Percentiles rank a stretch among this genome's conserved stretches.
These are phyloP conservation scores for Aethes cnicana DNA, from an alignment of 2,888 invertebrate species.

Conservation along the genomic window DNA sequence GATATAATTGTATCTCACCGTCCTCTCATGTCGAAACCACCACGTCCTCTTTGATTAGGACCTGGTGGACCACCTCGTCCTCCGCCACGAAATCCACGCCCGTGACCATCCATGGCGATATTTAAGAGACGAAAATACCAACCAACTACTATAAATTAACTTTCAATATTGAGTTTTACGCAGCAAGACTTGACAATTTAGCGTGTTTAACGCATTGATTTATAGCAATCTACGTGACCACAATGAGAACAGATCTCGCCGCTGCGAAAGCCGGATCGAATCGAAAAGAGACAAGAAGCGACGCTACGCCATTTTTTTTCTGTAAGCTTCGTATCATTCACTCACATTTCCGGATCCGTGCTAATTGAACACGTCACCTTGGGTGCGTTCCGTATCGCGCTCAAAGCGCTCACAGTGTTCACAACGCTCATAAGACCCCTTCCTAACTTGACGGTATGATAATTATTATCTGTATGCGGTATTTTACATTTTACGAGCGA, in stretches of 20 bases:
- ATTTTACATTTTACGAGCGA: too few relatives aligned
- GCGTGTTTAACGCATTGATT: too few relatives aligned
- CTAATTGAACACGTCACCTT: slow-evolving; percentile 5
- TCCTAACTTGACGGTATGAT: too few relatives aligned
- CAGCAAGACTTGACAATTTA: too few relatives aligned
- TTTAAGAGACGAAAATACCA: too few relatives aligned
- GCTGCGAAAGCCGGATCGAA: not conserved
- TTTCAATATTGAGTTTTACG: too few relatives aligned
- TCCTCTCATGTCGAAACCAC: slow-evolving; percentile 75
- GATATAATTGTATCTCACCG: too few relatives aligned
- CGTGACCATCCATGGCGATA: slow-evolving; percentile 59
- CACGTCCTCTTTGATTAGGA: slow-evolving; percentile 59
- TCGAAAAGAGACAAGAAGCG: not conserved
- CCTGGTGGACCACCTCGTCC: slow-evolving; percentile 71
- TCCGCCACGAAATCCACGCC: slow-evolving; percentile 69
- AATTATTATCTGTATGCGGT: too few relatives aligned
- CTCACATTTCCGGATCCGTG: not conserved
- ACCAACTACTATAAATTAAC: too few relatives aligned
- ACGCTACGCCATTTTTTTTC: slow-evolving; percentile 9
- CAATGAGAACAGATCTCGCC: not conserved
- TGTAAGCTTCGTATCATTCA: not conserved
- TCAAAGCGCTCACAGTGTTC: too few relatives aligned
- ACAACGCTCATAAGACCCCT: too few relatives aligned
- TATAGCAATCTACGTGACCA: not conserved
- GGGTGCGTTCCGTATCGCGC: too few relatives aligned